Base-by-base conservation (phyloP, 2,888 invertebrate species). In the Torymus aiolomorphi region DNA sequence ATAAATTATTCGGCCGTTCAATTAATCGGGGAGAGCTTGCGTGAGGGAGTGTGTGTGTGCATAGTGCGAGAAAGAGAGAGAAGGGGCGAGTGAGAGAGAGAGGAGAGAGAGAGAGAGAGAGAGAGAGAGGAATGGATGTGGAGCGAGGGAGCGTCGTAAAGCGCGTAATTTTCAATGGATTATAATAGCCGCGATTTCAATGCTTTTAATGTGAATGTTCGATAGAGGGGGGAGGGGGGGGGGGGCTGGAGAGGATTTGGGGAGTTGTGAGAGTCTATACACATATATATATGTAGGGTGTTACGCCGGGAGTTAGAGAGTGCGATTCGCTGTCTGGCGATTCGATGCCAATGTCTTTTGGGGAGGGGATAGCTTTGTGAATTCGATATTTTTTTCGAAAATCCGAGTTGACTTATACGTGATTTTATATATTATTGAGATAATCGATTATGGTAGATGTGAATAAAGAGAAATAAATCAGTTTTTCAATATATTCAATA, bases 1-100 rank as follows among this genome's bases (percentile, higher is more conserved):
- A 77, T 80, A 77, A 80, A 80, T 80, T 80, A 80, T 77, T 77
- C 80, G 73, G 63, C 70, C 73, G 73, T 74, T 80, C 74, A 63
- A 74, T 80, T 77, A 80, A 76, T 76, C 63, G 75, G 56, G 70
- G 70, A 63, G 65, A 65, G 65, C 54, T 52, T n/a, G 56, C 31
- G 61, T n/a, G 16, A 42, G 31, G 13, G 52, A 31, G 54, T 54
- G 14, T 54, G 56, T 62, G 54, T n/a, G n/a, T 13, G 54, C 16
- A 16, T 31, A n/a, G 49, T 57, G 51, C 2, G 59, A 51, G 61
- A 69, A 52, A 24, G 66, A 10, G 49, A 2, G 70, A 13, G 16
- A 31, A 13, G 16, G 59, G 24, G 54, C 52, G 52, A n/a, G 66
- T 2, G 49, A 2, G 70, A 8, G 16, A 16, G 67, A 18, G 42